Evolutionary conservation across 2,113 vertebrate species (phyloP).

Genomic region (Petroica traversi): DNA sequence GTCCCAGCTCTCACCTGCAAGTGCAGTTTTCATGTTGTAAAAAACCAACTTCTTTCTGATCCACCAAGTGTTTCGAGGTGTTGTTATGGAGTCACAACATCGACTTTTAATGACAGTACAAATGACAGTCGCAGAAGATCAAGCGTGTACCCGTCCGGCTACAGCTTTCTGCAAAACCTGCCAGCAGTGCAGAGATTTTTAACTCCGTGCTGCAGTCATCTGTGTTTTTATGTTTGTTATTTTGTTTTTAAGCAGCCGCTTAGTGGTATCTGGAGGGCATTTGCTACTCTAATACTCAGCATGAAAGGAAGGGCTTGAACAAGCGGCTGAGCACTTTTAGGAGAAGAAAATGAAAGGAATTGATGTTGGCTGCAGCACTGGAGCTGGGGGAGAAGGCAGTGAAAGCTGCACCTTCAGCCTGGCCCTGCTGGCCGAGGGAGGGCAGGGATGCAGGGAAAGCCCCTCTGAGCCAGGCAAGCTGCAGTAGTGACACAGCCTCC

Average conservation of each 20-base stretch:
- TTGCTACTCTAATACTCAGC: background rate
- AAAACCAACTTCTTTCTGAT: background rate
- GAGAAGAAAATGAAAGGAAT: background rate
- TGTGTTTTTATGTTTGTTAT: background rate
- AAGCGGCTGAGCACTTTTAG: background rate
- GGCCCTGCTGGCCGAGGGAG: fast-evolving
- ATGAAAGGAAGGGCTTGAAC: background rate
- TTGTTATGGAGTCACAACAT: background rate
- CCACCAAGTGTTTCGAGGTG: background rate
- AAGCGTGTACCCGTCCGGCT: background rate
- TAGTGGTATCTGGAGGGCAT: conserved; percentile 17
- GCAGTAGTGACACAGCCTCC: background rate
- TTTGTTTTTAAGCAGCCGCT: background rate
- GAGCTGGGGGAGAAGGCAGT: background rate
- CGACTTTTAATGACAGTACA: background rate
- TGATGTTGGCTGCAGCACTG: background rate
- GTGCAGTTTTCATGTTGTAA: background rate
- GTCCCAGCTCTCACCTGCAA: background rate
- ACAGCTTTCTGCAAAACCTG: background rate
- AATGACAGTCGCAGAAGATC: background rate
- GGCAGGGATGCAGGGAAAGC: background rate
- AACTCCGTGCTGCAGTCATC: background rate
- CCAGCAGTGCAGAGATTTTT: background rate
- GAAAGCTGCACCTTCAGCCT: background rate
- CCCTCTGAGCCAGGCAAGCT: background rate